Base-by-base conservation (phyloP, 2,113 vertebrate genomes). In the Gymnorhina tibicen region DNA sequence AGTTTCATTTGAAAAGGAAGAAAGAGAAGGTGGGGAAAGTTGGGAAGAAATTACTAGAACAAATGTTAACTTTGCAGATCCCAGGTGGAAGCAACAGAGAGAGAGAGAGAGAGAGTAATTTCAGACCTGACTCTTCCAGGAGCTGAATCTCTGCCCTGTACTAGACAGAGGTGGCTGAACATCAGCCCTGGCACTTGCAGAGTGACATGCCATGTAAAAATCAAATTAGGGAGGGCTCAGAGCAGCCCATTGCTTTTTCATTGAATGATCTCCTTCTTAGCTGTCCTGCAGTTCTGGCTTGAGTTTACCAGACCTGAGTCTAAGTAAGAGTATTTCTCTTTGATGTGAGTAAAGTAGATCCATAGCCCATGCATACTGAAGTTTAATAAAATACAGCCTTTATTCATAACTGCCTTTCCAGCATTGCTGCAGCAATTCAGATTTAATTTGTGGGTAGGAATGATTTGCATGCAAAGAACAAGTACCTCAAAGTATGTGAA, bases 381-480 rank as follows among this genome's bases (percentile, higher is more conserved):
- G 46, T 50, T 63, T 91, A 55, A 77, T 83, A 85, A 88, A 90
- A 77, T 23, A 55, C 10, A 47, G 83, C 63, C 59, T 88, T 68
- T 85, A 82, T 52, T 93, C 58, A 35, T 62, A 74, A 56, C 70
- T 80, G 24, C 24, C 69, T 94, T 90, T 73, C 55, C 63, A 88
- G 30, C 28, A 46, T 35, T 82, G 55, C 79, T 79, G 39, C 33
- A 74, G 67, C 50, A 77, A 50, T 83, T 87, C 78, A 86, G 46
- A 60, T 91, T 79, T 85, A 89, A 85, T 84, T 96, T 89, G 64
- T 3, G 50, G 37, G 67, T 50, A 91, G 28, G 44, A 82, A 66
- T 19, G 18, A 85, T 93, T 94, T 96, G 66, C 50, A 91, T 77
- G 78, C 39, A 80, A 93, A 93, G 87, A 85, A 91, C 19, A 87